Conservation (phyloP, 2,113 vertebrate species). For the Tragelaphus buxtoni region DNA sequence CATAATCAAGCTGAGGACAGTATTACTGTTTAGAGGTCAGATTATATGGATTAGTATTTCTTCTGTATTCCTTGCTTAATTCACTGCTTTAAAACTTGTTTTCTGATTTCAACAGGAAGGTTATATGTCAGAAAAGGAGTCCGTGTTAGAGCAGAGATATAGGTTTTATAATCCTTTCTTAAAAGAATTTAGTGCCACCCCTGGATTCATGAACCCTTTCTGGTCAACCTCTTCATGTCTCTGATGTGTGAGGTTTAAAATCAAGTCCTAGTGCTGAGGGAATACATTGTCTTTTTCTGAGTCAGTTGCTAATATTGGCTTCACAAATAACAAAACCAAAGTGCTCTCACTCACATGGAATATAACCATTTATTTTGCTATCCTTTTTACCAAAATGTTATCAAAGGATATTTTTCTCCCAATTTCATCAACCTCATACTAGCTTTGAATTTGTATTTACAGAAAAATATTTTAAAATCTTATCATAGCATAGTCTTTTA, state of each 20-base stretch:
- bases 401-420: background rate
- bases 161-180: background rate
- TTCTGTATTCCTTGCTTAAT: background rate
- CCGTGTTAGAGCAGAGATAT: background rate
- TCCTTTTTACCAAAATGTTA: background rate
- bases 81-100: background rate
- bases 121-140: background rate
- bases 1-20: background rate
- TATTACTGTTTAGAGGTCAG: background rate
- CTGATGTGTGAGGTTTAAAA: background rate
- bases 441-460: background rate
- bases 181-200: background rate
- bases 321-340: background rate
- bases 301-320: background rate
- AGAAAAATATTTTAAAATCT: background rate
- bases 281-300: background rate
- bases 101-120: background rate
- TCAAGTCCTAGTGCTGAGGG: background rate
- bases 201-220: background rate
- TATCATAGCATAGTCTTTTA: background rate
- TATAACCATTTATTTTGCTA: background rate
- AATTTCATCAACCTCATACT: background rate
- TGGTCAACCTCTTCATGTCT: accelerated
- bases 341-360: background rate
- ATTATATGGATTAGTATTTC: background rate